Percentiles rank a stretch among this genome's conserved stretches.
These are phyloP conservation scores for Pheosia gnoma DNA, from an alignment of 2,888 invertebrate species.

Conservation along the genomic window DNA sequence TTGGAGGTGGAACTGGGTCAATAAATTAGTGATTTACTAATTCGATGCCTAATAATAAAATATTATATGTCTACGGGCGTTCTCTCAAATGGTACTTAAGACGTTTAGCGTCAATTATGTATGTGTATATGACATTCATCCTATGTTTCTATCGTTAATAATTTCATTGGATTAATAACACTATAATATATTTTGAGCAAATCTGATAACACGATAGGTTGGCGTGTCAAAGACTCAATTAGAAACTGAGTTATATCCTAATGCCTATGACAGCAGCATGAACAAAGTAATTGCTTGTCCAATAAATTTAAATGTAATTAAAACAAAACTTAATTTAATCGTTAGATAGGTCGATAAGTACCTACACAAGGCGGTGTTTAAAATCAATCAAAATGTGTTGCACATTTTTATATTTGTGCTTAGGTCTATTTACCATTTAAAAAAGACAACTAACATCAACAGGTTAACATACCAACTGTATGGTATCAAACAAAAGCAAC, in stretches of 20 bases:
- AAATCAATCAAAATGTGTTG: background rate
- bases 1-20: background rate
- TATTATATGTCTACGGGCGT: too few relatives aligned
- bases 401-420: background rate
- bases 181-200: background rate
- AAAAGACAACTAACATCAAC: too few relatives aligned
- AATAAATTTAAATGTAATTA: conserved; percentile 1
- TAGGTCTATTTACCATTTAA: too few relatives aligned
- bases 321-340: background rate
- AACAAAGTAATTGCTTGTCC: background rate
- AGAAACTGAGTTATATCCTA: background rate
- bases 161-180: background rate
- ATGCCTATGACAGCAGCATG: background rate
- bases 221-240: background rate
- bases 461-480: too few relatives aligned
- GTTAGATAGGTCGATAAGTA: background rate
- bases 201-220: background rate
- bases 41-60: background rate
- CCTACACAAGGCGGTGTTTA: too few relatives aligned
- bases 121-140: background rate
- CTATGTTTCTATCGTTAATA: background rate
- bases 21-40: conserved; percentile 4
- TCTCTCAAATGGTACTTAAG: too few relatives aligned
- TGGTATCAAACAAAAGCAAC: too few relatives aligned
- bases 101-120: too few relatives aligned